Percentiles rank a stretch among this genome's conserved stretches.
These are phyloP conservation scores for Leptobrachium leishanense DNA, from an alignment of 2,113 vertebrate genomes.

Conservation along the genomic window DNA sequence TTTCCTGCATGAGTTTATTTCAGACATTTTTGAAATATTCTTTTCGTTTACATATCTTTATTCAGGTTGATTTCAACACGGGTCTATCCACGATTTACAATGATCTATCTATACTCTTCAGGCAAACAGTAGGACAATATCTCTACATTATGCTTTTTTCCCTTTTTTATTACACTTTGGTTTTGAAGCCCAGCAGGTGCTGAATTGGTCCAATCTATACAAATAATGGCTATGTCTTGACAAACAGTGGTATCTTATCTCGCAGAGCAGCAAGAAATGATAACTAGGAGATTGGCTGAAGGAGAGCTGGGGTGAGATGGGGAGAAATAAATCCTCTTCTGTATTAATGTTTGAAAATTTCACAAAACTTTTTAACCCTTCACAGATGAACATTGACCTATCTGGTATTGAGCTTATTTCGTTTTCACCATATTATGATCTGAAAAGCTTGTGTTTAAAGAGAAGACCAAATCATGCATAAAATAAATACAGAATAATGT, in stretches of 20 bases:
- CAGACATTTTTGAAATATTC: no score
- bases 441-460: no score
- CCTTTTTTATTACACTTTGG: constrained; percentile 2
- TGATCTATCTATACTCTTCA: neutral
- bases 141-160: neutral
- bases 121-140: neutral
- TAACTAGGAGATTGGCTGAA: constrained; percentile 13
- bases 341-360: neutral
- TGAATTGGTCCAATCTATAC: constrained; percentile 36
- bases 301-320: neutral
- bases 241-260: constrained; percentile 41
- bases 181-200: constrained; percentile 23
- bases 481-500: no score
- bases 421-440: no score
- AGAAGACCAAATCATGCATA: no score
- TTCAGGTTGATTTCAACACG: no score
- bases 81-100: no score
- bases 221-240: constrained; percentile 38
- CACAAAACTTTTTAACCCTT: constrained; percentile 11
- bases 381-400: neutral
- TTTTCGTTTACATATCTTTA: no score
- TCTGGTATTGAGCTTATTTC: no score
- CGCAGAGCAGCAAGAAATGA: constrained; percentile 31
- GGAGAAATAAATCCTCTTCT: neutral
- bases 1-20: no score